These are phyloP conservation scores for Rhopilema esculentum DNA, from an alignment of 30 jellyfish, hydroid and myxozoan genomes.

Conservation along the genomic window DNA sequence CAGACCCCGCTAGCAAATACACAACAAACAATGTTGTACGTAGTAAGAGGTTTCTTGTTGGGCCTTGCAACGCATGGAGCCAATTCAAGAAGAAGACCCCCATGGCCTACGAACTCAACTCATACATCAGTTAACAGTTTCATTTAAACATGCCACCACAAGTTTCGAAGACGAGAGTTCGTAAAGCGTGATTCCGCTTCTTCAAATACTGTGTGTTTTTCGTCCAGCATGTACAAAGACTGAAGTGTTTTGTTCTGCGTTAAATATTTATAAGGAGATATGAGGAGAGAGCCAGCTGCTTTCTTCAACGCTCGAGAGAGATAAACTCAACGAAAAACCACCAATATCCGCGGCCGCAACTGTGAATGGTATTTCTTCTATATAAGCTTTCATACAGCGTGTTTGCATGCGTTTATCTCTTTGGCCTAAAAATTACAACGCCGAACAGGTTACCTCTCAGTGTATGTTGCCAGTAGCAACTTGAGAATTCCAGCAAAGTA, in stretches of 20 bases:
- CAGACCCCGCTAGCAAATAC: conserved; percentile 91
- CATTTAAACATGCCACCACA: conserved; percentile 6
- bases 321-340: not conserved
- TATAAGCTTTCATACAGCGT: not conserved
- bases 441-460: not conserved
- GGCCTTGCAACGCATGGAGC: conserved; percentile 86
- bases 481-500: not conserved
- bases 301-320: conserved; percentile 10
- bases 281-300: conserved; percentile 65
- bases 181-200: conserved; percentile 3
- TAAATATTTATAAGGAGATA: conserved; percentile 49
- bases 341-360: conserved; percentile 3
- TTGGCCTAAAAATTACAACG: not conserved
- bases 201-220: conserved; percentile 3
- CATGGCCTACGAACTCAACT: conserved; percentile 52
- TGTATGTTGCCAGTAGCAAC: not conserved
- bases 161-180: not conserved
- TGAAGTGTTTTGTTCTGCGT: conserved; percentile 61
- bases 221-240: conserved; percentile 58
- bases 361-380: conserved; percentile 10
- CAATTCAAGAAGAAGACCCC: conserved; percentile 93
- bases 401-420: not conserved
- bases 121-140: not conserved
- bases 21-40: conserved; percentile 69
- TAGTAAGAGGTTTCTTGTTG: conserved; percentile 82